These are phyloP conservation scores for Microdon myrmicae DNA, from an alignment of 2,888 invertebrate species.

Conservation along the genomic window DNA sequence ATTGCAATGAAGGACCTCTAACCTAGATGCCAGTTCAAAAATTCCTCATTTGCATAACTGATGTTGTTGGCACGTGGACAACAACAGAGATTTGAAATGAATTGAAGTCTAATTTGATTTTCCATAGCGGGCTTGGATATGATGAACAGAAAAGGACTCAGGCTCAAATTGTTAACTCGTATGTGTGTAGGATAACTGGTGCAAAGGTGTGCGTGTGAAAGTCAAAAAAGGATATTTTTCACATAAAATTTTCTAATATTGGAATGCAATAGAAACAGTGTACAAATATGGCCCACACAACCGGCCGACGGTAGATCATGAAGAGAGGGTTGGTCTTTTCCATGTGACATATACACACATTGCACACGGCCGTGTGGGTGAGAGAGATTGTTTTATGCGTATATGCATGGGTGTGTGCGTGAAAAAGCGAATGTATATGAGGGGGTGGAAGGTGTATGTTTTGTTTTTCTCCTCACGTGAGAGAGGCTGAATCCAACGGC, in stretches of 20 bases:
- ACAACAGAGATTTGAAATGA: too few species aligned
- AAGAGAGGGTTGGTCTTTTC: slow-evolving; percentile 49
- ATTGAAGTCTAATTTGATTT: slow-evolving; percentile 13
- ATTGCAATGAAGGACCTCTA: slow-evolving; percentile 2
- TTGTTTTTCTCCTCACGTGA: slow-evolving; percentile 51
- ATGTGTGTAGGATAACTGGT: slow-evolving; percentile 28
- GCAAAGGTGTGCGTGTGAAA: slow-evolving; percentile 37
- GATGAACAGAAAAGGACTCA: slow-evolving; percentile 2
- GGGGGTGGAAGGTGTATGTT: slow-evolving; percentile 45
- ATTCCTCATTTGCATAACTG: not conserved
- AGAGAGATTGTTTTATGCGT: slow-evolving; percentile 40
- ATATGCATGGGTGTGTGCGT: slow-evolving; percentile 22
- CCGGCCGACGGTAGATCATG: slow-evolving; percentile 26
- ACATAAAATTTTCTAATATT: slow-evolving; percentile 46
- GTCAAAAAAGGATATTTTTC: slow-evolving; percentile 46
- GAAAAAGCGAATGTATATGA: slow-evolving; percentile 33
- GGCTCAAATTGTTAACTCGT: slow-evolving; percentile 4
- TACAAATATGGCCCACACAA: slow-evolving; percentile 47
- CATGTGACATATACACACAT: slow-evolving; percentile 52
- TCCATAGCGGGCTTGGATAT: slow-evolving; percentile 1
- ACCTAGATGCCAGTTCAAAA: slow-evolving; percentile 22
- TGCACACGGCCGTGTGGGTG: slow-evolving; percentile 26
- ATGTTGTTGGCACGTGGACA: slow-evolving; percentile 17
- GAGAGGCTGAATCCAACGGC: too few species aligned
- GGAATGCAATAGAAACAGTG: slow-evolving; percentile 50